Conservation (phyloP, 92 coral and sea anemone genomes). For the Porites cylindrica region DNA sequence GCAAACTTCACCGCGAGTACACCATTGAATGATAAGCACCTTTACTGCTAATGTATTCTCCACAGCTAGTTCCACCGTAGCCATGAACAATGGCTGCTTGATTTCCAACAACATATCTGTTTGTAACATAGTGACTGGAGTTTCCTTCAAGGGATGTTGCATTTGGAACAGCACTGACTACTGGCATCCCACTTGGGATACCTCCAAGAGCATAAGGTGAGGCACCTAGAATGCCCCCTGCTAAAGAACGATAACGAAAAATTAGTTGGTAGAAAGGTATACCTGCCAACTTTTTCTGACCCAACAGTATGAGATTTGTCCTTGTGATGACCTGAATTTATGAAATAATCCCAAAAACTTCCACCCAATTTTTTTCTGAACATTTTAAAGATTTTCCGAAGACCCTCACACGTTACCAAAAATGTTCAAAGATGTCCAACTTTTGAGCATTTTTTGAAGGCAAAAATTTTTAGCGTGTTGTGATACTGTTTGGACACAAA, state of each 20-base stretch:
- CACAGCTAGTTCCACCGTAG: conserved; percentile 43
- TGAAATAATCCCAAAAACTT: too few relatives aligned
- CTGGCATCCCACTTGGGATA: conserved; percentile 47
- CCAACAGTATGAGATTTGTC: too few relatives aligned
- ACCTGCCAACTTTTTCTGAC: background rate
- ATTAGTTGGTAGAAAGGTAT: background rate
- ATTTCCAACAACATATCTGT: conserved; percentile 74
- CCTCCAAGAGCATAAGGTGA: conserved; percentile 51
- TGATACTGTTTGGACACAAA: too few relatives aligned
- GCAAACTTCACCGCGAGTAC: conserved; percentile 36
- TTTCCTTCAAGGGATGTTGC: conserved; percentile 45
- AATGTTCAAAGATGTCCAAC: too few relatives aligned
- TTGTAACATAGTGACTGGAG: conserved; percentile 54
- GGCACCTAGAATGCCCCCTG: conserved; percentile 45
- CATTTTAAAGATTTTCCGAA: too few relatives aligned
- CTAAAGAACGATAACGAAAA: background rate
- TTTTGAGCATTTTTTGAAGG: too few relatives aligned
- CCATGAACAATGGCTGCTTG: conserved; percentile 70
- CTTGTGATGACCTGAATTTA: too few relatives aligned
- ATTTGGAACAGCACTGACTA: conserved; percentile 55
- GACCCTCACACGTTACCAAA: too few relatives aligned
- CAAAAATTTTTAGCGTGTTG: too few relatives aligned
- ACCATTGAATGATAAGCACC: conserved; percentile 37
- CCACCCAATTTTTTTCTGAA: too few relatives aligned
- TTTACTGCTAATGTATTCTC: conserved; percentile 36